Evolutionary conservation across 2,888 invertebrate species (phyloP).

Genomic region (Andrena trimmerana): DNA sequence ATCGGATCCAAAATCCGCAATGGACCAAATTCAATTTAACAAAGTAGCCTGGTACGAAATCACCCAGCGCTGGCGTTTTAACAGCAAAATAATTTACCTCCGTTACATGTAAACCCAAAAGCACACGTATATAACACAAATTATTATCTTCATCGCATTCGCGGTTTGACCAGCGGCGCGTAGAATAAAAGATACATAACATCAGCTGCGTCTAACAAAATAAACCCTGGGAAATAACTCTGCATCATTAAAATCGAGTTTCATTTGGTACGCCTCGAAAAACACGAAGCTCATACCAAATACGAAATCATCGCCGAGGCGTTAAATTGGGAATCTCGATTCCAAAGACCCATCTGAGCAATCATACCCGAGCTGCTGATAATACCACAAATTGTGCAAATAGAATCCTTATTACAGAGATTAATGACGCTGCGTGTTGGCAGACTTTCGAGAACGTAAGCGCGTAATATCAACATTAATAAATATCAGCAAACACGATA

Average conservation of each 20-base stretch:
- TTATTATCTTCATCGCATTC: not conserved
- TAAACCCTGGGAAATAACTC: not conserved
- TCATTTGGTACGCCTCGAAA: not conserved
- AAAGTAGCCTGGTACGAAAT: constrained; percentile 8
- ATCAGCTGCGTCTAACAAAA: not conserved
- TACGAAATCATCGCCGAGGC: not conserved
- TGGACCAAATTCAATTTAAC: constrained; percentile 29
- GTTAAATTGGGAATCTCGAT: too few species aligned
- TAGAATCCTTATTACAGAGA: too few species aligned
- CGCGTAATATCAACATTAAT: too few species aligned
- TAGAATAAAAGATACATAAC: not conserved
- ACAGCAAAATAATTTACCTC: not conserved
- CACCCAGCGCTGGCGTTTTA: not conserved
- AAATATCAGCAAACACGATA: too few species aligned
- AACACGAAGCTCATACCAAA: not conserved
- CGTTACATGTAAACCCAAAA: not conserved
- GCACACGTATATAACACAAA: not conserved
- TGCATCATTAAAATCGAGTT: not conserved
- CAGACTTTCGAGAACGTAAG: too few species aligned
- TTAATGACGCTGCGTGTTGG: too few species aligned
- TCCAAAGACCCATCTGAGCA: too few species aligned
- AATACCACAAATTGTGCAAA: not conserved
- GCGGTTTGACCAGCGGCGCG: not conserved
- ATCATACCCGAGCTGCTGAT: too few species aligned
- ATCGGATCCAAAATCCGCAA: constrained; percentile 6